Conservation (phyloP, 2,888 invertebrate genomes). For the Pantelozetes paolii region DNA sequence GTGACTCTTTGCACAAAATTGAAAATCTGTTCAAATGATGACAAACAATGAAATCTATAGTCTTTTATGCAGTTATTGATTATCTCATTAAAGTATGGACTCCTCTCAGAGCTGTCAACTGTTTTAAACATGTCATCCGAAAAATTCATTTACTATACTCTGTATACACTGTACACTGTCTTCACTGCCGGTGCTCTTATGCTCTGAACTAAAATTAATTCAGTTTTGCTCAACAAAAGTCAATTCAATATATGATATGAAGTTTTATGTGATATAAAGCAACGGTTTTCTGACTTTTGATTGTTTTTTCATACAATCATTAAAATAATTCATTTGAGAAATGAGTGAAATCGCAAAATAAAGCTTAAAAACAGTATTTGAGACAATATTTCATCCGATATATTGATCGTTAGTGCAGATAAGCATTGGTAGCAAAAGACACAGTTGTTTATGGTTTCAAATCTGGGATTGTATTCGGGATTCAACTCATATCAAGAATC, state of each 20-base stretch:
- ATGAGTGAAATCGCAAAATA: not conserved
- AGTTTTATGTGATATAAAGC: not conserved
- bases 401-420: constrained; percentile 2
- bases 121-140: constrained; percentile 29
- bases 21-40: not conserved
- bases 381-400: not conserved
- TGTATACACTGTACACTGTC: not conserved
- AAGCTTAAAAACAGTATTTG: constrained; percentile 18
- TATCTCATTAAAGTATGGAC: constrained; percentile 5
- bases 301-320: constrained; percentile 24
- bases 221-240: constrained; percentile 11
- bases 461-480: not conserved
- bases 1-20: too few relatives aligned
- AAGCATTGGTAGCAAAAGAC: not conserved
- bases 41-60: not conserved
- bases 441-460: not conserved
- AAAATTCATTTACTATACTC: constrained; percentile 15
- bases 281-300: constrained; percentile 16
- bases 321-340: constrained; percentile 33
- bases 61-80: constrained; percentile 22
- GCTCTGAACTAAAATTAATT: constrained; percentile 6
- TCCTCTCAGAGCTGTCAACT: not conserved
- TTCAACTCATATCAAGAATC: constrained; percentile 4
- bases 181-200: not conserved
- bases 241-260: not conserved